phyloP scores from a whole-genome alignment of 2,797 vertebrate genomes.

The Merluccius polli region DNA sequence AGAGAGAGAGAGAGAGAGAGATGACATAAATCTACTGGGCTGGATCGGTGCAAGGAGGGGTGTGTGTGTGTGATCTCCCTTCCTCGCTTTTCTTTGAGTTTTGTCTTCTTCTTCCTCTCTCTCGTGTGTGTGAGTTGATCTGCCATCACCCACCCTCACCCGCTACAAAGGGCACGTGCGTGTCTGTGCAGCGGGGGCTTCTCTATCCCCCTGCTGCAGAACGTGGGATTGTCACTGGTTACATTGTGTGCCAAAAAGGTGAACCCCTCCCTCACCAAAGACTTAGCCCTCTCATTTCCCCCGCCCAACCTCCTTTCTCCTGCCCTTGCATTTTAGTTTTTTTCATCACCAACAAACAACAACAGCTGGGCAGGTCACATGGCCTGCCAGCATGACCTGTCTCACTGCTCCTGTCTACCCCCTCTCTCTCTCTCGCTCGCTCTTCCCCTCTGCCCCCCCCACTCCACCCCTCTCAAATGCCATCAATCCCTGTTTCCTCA shows the following conservation, averaged over 20 bases:
- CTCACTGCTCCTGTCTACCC: constrained; percentile 33
- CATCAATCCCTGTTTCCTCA: constrained; percentile 19
- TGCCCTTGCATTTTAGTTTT: constrained; percentile 25
- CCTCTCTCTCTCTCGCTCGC: not conserved
- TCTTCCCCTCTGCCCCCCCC: not conserved
- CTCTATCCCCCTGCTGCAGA: constrained; percentile 47
- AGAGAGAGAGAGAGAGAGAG: constrained; percentile 16
- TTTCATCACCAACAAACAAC: constrained; percentile 50
- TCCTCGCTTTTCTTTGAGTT: constrained; percentile 6
- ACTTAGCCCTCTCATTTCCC: not conserved
- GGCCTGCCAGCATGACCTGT: constrained; percentile 49
- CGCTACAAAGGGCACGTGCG: constrained; percentile 44
- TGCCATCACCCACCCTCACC: constrained; percentile 21
- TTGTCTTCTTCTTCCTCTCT: constrained; percentile 26
- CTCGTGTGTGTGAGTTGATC: constrained; percentile 42
- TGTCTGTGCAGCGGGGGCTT: not conserved
- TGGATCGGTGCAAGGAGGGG: constrained; percentile 54
- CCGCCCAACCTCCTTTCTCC: constrained; percentile 22
- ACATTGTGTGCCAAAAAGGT: constrained; percentile 49
- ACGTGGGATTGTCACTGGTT: constrained; percentile 63
- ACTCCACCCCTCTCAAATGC: constrained; percentile 17
- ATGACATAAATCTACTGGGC: constrained; percentile 59
- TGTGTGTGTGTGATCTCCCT: constrained; percentile 37
- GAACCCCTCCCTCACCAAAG: constrained; percentile 34
- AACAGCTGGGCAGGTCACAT: constrained; percentile 69